These are phyloP conservation scores for Linnaemya vulpina DNA, from an alignment of 2,888 invertebrate genomes.

Conservation along the genomic window DNA sequence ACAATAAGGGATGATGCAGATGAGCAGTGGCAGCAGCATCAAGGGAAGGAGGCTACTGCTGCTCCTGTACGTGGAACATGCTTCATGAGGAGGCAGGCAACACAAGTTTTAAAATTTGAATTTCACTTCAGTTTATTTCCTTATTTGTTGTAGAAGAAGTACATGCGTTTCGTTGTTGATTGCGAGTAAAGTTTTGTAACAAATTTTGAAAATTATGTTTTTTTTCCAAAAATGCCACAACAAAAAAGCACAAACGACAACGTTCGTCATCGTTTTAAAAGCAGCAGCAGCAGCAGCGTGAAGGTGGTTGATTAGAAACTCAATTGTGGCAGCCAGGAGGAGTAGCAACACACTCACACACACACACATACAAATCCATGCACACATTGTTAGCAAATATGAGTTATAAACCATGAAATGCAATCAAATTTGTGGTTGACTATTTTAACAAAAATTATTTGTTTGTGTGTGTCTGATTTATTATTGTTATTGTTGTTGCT, in stretches of 20 bases:
- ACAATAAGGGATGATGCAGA: constrained; percentile 67
- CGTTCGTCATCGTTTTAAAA: constrained; percentile 53
- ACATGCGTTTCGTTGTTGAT: constrained; percentile 55
- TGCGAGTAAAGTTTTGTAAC: constrained; percentile 69
- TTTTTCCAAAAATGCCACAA: constrained; percentile 78
- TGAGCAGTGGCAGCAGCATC: constrained; percentile 5
- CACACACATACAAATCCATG: not conserved
- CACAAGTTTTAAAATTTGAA: constrained; percentile 73
- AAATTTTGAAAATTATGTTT: constrained; percentile 77
- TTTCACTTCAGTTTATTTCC: constrained; percentile 78
- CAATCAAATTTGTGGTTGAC: constrained; percentile 82
- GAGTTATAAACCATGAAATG: constrained; percentile 81
- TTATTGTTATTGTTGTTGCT: constrained; percentile 38
- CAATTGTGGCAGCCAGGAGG: constrained; percentile 38
- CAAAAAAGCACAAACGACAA: constrained; percentile 49
- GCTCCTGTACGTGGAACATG: constrained; percentile 7
- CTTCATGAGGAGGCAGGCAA: not conserved
- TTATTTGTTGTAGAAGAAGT: constrained; percentile 35
- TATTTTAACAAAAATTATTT: constrained; percentile 79
- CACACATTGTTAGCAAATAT: constrained; percentile 57
- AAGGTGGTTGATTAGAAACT: constrained; percentile 55
- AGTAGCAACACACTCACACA: constrained; percentile 5
- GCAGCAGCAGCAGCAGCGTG: constrained; percentile 36
- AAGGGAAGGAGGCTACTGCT: not conserved
- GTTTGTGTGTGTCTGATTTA: constrained; percentile 52